Base-by-base conservation (phyloP, 2,797 vertebrate genomes). In the Rhinoraja longicauda region DNA sequence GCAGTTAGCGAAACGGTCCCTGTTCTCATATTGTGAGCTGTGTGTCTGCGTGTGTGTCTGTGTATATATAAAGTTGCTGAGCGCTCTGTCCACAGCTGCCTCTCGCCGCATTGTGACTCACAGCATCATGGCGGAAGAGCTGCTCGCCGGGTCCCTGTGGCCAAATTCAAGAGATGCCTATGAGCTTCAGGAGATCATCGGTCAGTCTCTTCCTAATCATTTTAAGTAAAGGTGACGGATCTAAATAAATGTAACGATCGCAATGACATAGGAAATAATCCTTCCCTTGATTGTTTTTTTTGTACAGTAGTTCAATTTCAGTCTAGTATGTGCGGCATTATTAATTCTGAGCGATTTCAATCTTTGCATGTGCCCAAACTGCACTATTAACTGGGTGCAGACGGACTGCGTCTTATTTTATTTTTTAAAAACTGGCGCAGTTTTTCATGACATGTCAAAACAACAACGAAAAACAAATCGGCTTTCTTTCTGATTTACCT, bases 91-190 rank as follows among this genome's bases (percentile, higher is more conserved):
- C 67, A 26, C 90, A 91, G 90, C 67, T 39, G 64, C 90, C 67
- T 91, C 67, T 91, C 90, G 64, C 90, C 70, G 90, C 64, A 73
- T 73, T 91, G 88, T 91, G 90, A 91, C 67, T 91, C 36, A 91
- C 90, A 91, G 32, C 64, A 67, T 73, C 90, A 91, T 91, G 90
- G 90, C 90, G 90, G 90, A 91, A 39, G 90, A 72, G 70, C 90
- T 91, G 90, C 24, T 73, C 1, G 90, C 90, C 70, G 90, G 67
- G 90, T 91, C 64, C 70, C 90, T 72, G 26, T 91, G 90, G 90
- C 90, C 90, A 73, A 91, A 91, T 53, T 36, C 90, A 73, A 73
- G 67, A 91, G 90, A 91, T 70, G 90, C 90, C 70, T 91, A 91
- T 67, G 64, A 72, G 10, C 90, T 91, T 19, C 67, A 91, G 67